A percentile compares a stretch with the other conserved stretches of the same genome.
Evolutionary conservation across 2,113 vertebrate species (phyloP).

Genomic region (Ameiurus melas): DNA sequence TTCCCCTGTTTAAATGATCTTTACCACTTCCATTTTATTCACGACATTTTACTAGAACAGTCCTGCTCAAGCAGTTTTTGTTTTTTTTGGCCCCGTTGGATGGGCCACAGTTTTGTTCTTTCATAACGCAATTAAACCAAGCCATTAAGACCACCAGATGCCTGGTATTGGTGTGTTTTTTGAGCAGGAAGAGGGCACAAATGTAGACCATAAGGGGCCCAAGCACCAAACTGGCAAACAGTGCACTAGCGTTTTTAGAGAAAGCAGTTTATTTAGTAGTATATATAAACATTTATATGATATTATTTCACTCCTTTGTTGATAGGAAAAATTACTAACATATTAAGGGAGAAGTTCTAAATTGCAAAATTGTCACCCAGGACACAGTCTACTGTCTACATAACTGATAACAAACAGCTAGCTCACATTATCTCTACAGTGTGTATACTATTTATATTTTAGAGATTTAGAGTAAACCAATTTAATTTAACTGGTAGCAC

Average conservation of each 20-base stretch:
- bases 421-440: not conserved
- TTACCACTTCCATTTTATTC: constrained; percentile 45
- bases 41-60: constrained; percentile 47
- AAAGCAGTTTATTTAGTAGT: not conserved
- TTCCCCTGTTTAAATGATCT: constrained; percentile 36
- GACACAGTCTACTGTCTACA: not conserved
- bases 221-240: not conserved
- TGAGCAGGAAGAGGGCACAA: not conserved
- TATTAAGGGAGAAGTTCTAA: not conserved
- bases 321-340: not conserved
- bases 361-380: not conserved
- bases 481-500: not conserved
- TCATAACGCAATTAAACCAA: not conserved
- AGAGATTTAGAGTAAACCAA: not conserved
- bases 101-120: not conserved
- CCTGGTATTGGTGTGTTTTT: constrained; percentile 7
- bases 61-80: not conserved
- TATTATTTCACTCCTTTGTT: not conserved
- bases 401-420: not conserved
- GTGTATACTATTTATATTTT: not conserved
- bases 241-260: not conserved
- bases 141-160: not conserved
- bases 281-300: not conserved
- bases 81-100: not conserved
- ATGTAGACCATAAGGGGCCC: not conserved